Percentiles rank a stretch among this genome's conserved stretches.
These are phyloP conservation scores for Onychomys arenicola DNA, from an alignment of 2,797 vertebrate genomes.

Conservation along the genomic window DNA sequence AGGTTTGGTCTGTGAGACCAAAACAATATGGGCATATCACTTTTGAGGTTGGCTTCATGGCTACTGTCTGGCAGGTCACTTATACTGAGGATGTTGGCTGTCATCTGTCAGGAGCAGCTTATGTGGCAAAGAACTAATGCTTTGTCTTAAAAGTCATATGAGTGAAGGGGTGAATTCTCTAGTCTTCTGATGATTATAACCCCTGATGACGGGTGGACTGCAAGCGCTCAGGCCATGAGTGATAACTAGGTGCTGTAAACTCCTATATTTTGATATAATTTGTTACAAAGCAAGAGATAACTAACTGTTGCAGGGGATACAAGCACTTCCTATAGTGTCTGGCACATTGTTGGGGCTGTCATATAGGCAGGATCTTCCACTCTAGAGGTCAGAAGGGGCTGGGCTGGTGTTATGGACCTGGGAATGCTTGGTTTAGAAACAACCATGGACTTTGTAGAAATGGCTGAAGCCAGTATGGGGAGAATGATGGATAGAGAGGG, in stretches of 20 bases:
- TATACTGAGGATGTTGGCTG: neutral
- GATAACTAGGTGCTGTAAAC: neutral
- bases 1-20: neutral
- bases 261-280: neutral
- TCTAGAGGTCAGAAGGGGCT: neutral
- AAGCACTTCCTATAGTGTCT: neutral
- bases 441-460: neutral
- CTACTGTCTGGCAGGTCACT: slow-evolving; percentile 11
- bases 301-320: neutral
- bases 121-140: neutral
- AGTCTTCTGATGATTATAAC: neutral
- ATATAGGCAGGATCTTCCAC: neutral
- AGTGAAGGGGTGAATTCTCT: neutral
- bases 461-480: neutral
- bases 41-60: neutral
- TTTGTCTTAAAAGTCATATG: neutral
- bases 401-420: neutral
- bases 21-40: neutral
- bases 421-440: slow-evolving; percentile 27
- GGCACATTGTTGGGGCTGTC: neutral
- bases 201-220: neutral
- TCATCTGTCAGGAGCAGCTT: neutral
- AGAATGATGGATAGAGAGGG: neutral
- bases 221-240: neutral
- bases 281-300: neutral